phyloP scores from a whole-genome alignment of 1,140 invertebrate species.

The Calycopis cecrops region DNA sequence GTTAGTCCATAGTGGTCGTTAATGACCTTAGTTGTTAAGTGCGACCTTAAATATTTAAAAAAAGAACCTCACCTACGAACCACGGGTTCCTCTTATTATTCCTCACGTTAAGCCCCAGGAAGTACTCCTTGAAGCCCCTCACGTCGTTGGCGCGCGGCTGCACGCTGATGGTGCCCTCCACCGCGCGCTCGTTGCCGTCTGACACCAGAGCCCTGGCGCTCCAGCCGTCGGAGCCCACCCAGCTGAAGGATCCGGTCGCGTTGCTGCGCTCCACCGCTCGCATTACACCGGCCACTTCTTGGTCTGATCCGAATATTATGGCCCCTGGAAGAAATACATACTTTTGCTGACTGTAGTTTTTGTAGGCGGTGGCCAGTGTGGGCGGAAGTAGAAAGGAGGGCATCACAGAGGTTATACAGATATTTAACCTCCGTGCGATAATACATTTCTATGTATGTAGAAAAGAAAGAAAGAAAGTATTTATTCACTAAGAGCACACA shows the following conservation, averaged over 20 bases:
- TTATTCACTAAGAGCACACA: too few relatives aligned
- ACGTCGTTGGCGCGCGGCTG: slow-evolving; percentile 93
- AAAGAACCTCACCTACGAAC: slow-evolving; percentile 85
- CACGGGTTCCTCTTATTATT: slow-evolving; percentile 93
- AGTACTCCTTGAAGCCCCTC: slow-evolving; percentile 91
- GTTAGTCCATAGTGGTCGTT: too few relatives aligned
- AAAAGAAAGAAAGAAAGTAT: too few relatives aligned
- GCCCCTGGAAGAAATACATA: slow-evolving; percentile 79
- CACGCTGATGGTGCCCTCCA: slow-evolving; percentile 92
- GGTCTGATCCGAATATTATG: slow-evolving; percentile 96
- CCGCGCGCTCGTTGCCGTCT: slow-evolving; percentile 90
- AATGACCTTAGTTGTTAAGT: too few relatives aligned
- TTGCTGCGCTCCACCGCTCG: slow-evolving; percentile 89
- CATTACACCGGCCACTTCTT: slow-evolving; percentile 97
- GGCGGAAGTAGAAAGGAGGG: too few relatives aligned
- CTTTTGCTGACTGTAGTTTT: not conserved
- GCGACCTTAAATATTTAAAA: not conserved
- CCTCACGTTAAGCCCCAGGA: slow-evolving; percentile 88
- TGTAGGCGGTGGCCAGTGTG: not conserved
- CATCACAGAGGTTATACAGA: too few relatives aligned
- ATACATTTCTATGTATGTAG: too few relatives aligned
- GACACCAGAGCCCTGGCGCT: slow-evolving; percentile 89
- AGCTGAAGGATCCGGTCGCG: slow-evolving; percentile 91
- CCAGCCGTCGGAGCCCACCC: slow-evolving; percentile 97
- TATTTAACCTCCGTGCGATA: too few relatives aligned